Percentiles rank a stretch among this genome's conserved stretches.
These are phyloP conservation scores for Orussus abietinus DNA, from an alignment of 1,140 invertebrate genomes.

Conservation along the genomic window DNA sequence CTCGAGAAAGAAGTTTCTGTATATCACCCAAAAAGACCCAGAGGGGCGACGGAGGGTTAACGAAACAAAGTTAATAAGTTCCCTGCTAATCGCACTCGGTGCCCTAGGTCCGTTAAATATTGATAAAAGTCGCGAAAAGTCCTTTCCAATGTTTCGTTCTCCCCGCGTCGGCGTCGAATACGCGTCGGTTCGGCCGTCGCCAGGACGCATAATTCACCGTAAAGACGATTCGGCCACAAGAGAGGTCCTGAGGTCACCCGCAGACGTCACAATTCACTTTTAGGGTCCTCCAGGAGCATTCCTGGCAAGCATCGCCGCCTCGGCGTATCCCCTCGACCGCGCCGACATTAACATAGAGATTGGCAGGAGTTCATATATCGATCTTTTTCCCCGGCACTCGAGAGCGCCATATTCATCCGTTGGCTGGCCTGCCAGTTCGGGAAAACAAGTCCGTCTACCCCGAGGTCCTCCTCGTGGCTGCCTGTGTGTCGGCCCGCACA, in stretches of 20 bases:
- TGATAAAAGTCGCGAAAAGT: no score
- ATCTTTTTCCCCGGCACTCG: constrained; percentile 39
- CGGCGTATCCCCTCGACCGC: constrained; percentile 4
- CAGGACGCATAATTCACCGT: constrained; percentile 43
- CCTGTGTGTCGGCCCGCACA: constrained; percentile 14
- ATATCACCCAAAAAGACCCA: no score
- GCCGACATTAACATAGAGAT: constrained; percentile 52
- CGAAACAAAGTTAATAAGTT: no score
- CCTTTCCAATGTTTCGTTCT: no score
- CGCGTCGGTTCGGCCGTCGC: constrained; percentile 2
- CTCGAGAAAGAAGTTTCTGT: no score
- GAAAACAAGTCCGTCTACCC: constrained; percentile 19
- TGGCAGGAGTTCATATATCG: constrained; percentile 53
- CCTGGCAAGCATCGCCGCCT: constrained; percentile 16
- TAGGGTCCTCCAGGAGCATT: constrained; percentile 45
- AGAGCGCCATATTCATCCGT: constrained; percentile 35
- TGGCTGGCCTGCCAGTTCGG: constrained; percentile 19
- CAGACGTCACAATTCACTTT: constrained; percentile 57
- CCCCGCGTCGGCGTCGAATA: no score
- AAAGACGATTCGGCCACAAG: constrained; percentile 29
- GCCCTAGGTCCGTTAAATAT: no score
- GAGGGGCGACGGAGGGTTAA: no score
- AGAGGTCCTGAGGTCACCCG: constrained; percentile 49
- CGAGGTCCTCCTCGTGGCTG: constrained; percentile 12
- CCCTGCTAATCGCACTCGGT: no score